Conservation (phyloP, 37 sponge, comb jelly and placozoan species). For the Beroe forskalii region DNA sequence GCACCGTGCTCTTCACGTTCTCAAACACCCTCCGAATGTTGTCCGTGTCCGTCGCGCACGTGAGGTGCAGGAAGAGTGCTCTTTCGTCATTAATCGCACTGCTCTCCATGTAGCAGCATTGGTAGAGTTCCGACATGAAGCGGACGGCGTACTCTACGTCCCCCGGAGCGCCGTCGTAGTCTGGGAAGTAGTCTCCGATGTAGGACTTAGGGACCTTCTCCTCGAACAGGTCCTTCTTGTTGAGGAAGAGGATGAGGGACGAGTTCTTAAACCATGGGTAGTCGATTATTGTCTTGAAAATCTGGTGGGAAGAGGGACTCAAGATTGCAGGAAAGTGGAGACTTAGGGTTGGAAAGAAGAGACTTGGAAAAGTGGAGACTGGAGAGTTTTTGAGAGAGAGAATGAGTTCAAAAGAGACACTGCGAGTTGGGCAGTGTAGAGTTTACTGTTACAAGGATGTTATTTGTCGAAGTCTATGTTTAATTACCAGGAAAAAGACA, state of each 20-base stretch:
- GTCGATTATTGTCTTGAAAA: background rate
- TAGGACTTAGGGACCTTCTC: conserved; percentile 16
- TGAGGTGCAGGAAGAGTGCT: conserved; percentile 5
- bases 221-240: conserved; percentile 38
- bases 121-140: background rate
- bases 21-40: conserved; percentile 36
- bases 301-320: background rate
- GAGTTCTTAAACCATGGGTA: conserved; percentile 3
- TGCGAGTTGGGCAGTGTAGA: no score
- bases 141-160: background rate
- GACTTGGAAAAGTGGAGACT: no score
- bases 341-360: no score
- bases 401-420: no score
- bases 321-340: no score
- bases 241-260: conserved; percentile 52
- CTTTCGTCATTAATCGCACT: background rate
- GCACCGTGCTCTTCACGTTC: conserved; percentile 3
- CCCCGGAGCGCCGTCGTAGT: background rate
- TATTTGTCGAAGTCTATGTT: no score
- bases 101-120: background rate
- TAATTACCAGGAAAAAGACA: no score
- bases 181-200: conserved; percentile 28
- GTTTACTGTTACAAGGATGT: no score
- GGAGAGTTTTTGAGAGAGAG: no score
- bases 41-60: conserved; percentile 32